These are phyloP conservation scores for Kuschelorhynchus macadamiae DNA, from an alignment of 2,888 invertebrate species.

Conservation along the genomic window DNA sequence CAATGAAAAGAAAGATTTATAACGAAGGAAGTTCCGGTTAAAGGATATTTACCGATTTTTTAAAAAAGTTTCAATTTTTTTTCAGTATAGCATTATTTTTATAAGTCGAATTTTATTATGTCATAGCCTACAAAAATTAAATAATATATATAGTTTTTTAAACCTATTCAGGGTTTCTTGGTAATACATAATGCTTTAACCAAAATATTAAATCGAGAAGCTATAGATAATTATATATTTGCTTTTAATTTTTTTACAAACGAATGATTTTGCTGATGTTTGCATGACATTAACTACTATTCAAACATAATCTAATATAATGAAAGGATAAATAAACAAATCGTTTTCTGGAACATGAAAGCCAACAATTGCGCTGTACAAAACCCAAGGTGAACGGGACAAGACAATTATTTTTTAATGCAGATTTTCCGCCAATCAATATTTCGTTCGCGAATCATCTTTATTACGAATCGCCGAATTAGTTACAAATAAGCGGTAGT, in stretches of 20 bases:
- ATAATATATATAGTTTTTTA: no score
- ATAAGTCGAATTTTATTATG: no score
- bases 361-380: constrained; percentile 18
- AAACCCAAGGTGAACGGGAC: constrained; percentile 40
- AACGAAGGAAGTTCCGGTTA: no score
- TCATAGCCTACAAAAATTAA: no score
- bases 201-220: no score
- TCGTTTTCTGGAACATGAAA: constrained; percentile 27
- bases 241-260: neutral
- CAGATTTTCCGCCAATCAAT: constrained; percentile 27
- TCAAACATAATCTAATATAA: constrained; percentile 7
- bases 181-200: no score
- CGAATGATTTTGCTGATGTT: constrained; percentile 8
- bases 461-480: constrained; percentile 19
- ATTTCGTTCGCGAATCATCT: constrained; percentile 26
- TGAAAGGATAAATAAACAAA: constrained; percentile 21
- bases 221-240: neutral
- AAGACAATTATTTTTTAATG: constrained; percentile 26
- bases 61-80: no score
- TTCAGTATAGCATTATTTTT: no score
- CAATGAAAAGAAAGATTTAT: no score
- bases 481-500: no score
- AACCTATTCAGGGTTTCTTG: no score
- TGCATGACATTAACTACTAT: constrained; percentile 7
- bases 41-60: no score